These are phyloP conservation scores for Saccopteryx bilineata DNA, from an alignment of 2,113 vertebrate genomes.

Conservation along the genomic window DNA sequence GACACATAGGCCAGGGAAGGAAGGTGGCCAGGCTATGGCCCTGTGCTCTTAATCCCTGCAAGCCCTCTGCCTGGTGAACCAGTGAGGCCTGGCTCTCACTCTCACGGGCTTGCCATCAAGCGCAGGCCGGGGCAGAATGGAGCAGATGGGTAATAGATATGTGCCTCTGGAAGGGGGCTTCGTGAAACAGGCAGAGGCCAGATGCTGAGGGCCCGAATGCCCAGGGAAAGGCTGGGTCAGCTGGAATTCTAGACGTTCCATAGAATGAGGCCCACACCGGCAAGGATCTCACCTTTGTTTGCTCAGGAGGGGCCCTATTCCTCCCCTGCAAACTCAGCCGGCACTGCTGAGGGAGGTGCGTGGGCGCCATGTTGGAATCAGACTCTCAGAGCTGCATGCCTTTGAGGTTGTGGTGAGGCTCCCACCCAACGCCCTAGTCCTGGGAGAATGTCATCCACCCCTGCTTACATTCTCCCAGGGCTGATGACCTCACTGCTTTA, in stretches of 20 bases:
- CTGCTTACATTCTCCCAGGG: background rate
- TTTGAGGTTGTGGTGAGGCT: background rate
- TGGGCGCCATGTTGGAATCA: background rate
- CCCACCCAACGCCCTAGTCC: background rate
- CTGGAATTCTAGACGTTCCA: background rate
- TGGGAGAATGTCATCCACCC: background rate
- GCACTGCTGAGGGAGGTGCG: background rate
- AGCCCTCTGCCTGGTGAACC: background rate
- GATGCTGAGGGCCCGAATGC: background rate
- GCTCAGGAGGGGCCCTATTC: background rate
- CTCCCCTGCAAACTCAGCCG: background rate
- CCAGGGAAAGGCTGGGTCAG: background rate
- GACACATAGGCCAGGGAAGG: background rate
- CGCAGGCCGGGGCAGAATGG: background rate
- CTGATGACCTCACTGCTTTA: background rate
- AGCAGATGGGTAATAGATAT: too few species aligned
- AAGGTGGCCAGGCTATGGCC: background rate
- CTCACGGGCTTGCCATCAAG: background rate
- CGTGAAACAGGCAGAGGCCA: background rate
- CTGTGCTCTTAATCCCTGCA: background rate
- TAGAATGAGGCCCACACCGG: rapidly evolving
- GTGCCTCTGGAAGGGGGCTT: background rate
- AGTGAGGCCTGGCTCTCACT: background rate
- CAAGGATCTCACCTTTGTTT: background rate
- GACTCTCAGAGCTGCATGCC: too few species aligned